Evolutionary conservation across 2,888 invertebrate genomes (phyloP), one percentile per base, ranked within the genome.

Genomic region (Epinotia demarniana): DNA sequence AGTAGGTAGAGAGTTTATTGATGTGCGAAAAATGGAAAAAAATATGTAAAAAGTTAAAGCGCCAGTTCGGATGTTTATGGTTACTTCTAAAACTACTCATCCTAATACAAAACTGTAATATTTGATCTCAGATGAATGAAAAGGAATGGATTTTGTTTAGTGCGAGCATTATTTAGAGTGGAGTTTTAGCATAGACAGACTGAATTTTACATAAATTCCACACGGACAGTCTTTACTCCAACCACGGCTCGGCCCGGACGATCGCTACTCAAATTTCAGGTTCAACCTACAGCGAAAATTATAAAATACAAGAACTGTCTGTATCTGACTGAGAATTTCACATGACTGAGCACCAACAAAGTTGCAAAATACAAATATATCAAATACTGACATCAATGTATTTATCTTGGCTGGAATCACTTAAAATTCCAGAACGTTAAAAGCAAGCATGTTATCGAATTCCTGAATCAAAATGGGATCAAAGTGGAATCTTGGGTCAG

Each of bases 391-490:
- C 61, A 49, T 6, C 61, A 18, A 70, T 61, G 13, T 70, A 70
- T 62, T 49, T 70, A 27, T 70, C 49, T 61, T 8, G 49, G 27
- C 58, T 60, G 46, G 49, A 58, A 58, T 57, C 49, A 58, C 46
- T 74, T 64, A 39, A 74, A 70, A 74, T 74, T 74, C 63, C 58
- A 6, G 23, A 23, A 5, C 19, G 61, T 57, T 63, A 58, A 64
- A 58, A 49, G 64, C 61, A 13, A n/a, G 68, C 57, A 55, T 53
- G 53, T 72, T 61, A 71, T 75, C 49, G 39, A 75, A 75, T 75
- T 72, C 70, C 64, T 9, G 39, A 60, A 66, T 66, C 60, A 70
- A 53, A 71, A 62, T 60, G 39, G 60, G 72, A 75, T 70, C 75
- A 71, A 72, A 75, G 66, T 13, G 49, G n/a, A 64, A 55, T 67